Evolutionary conservation across 1,140 invertebrate species (phyloP), one percentile per base, ranked within the genome.

Genomic region (Lordiphosa stackelbergi): DNA sequence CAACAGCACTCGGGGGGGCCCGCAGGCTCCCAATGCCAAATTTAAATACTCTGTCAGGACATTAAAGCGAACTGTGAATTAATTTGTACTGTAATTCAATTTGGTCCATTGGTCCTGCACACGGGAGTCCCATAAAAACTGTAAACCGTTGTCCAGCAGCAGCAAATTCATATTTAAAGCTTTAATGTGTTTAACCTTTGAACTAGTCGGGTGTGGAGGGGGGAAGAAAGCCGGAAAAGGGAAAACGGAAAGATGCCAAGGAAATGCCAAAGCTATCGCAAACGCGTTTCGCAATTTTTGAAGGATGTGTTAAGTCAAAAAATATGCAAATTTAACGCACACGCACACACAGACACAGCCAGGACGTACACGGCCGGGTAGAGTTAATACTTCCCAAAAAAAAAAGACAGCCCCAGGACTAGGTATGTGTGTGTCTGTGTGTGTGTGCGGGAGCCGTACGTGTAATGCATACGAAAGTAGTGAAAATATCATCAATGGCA

Each of bases 221-320:
- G 31, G 13, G 24, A 13, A 19, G 42, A 66, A 49, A 57, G 40
- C 34, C 31, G 22, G 12, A 49, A 62, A 40, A 46, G 47, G 56
- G 57, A 65, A 63, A 56, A 57, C 66, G 74, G 75, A 75, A 83
- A 75, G 75, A 81, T 63, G 77, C 64, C 77, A 81, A 81, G 75
- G 75, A 83, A 83, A 81, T 83, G 75, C 75, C 72, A 75, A 81
- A 81, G 75, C 75, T 81, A 81, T 81, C 75, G 75, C 77, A 81
- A 81, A 83, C 75, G 75, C 77, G 72, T 75, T 83, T 72, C 63
- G 72, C 75, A 83, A 81, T 81, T 81, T 81, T 81, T 81, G 77
- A 83, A 81, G 77, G 75, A 81, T 81, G 75, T 81, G 75, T 81
- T 81, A 81, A 81, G 75, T 81, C 75, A 81, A 81, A 81, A 79